A percentile compares a stretch with the other conserved stretches of the same genome.
phyloP scores from a whole-genome alignment of 1,140 invertebrate genomes.

The Eurosta solidaginis region DNA sequence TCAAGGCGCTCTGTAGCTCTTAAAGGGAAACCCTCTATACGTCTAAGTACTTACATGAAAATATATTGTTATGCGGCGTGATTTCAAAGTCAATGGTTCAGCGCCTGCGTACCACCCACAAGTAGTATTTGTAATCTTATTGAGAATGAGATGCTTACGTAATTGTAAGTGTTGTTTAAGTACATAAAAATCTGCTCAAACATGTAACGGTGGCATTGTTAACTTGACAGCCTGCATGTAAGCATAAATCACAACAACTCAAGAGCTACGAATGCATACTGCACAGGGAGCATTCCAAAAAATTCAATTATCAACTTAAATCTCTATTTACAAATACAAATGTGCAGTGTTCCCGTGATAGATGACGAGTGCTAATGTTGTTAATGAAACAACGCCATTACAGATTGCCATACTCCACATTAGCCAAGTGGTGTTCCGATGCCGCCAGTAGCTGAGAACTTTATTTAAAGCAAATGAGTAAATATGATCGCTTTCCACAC shows the following conservation, averaged over 20 bases:
- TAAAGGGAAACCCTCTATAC: neutral
- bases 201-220: neutral
- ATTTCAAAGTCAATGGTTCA: neutral
- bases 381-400: slow-evolving; percentile 34
- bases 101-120: slow-evolving; percentile 18
- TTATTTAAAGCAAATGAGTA: neutral
- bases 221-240: slow-evolving; percentile 2
- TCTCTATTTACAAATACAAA: neutral
- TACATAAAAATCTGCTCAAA: neutral
- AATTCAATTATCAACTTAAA: neutral
- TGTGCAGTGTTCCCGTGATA: neutral
- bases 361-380: slow-evolving; percentile 27
- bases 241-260: slow-evolving; percentile 6
- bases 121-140: neutral
- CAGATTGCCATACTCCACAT: slow-evolving; percentile 32
- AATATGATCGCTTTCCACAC: slow-evolving; percentile 2
- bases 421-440: neutral
- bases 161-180: neutral
- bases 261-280: neutral
- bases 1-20: no score
- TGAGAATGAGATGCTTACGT: neutral
- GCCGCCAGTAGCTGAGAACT: neutral
- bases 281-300: neutral
- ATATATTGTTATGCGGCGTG: neutral
- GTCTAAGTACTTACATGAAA: neutral